Evolutionary conservation across 2,888 invertebrate species (phyloP).

Genomic region (Cataglyphis livida): DNA sequence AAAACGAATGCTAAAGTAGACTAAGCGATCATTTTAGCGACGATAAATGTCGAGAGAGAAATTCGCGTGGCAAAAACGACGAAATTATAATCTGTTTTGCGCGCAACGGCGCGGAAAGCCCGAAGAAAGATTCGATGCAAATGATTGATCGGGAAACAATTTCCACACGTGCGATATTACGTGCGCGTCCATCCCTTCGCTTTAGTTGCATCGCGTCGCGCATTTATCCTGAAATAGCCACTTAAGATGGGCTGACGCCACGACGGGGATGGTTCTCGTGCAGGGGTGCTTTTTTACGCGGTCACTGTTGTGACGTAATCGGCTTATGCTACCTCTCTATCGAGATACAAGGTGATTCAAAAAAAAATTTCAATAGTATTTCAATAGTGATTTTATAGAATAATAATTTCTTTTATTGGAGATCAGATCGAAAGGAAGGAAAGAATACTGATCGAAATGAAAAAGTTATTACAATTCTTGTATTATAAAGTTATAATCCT

Average conservation of each 20-base stretch:
- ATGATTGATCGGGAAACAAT: conserved; percentile 71
- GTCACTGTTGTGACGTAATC: conserved; percentile 61
- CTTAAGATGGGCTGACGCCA: conserved; percentile 63
- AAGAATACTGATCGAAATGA: not conserved
- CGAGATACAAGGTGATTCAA: conserved; percentile 19
- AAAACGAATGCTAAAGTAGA: not conserved
- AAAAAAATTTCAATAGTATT: not conserved
- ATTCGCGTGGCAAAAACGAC: not conserved
- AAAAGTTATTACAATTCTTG: not conserved
- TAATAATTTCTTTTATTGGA: not conserved
- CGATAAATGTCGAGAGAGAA: conserved; percentile 3
- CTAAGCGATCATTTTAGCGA: conserved; percentile 6
- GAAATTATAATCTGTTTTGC: conserved; percentile 50
- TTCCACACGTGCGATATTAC: conserved; percentile 62
- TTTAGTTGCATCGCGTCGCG: conserved; percentile 56
- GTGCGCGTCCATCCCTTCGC: conserved; percentile 10
- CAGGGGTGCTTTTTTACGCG: conserved; percentile 38
- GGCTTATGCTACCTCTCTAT: conserved; percentile 27
- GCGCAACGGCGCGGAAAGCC: conserved; percentile 43
- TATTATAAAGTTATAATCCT: not conserved
- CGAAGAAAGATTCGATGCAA: conserved; percentile 60
- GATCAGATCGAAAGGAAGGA: not conserved
- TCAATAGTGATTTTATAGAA: not conserved
- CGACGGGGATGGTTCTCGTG: conserved; percentile 15
- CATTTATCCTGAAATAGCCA: conserved; percentile 52